These are phyloP conservation scores for Folsomia manolachei DNA, from an alignment of 2,888 invertebrate genomes.

Conservation along the genomic window DNA sequence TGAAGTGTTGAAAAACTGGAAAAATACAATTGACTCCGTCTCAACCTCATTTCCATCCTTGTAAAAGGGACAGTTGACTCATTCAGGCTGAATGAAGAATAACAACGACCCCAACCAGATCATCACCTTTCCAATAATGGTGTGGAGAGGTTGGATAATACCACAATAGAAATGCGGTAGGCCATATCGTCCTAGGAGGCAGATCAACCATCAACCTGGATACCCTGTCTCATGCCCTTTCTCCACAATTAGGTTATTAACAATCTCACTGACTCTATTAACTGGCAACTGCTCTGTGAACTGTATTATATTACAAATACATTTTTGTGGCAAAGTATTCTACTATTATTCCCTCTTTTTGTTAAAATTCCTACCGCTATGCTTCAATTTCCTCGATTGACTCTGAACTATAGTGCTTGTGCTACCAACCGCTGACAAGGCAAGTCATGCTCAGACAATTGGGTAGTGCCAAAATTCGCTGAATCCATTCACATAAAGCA, in stretches of 20 bases:
- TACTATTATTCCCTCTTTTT: not conserved
- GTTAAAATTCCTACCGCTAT: not conserved
- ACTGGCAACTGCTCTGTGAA: not conserved
- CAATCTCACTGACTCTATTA: not conserved
- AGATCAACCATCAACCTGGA: not conserved
- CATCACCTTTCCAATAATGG: not conserved
- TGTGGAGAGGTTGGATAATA: conserved; percentile 21
- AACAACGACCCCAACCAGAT: not conserved
- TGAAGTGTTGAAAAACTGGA: not conserved
- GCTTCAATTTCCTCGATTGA: conserved; percentile 13
- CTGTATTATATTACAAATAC: too few relatives aligned
- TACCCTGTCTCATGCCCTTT: not conserved
- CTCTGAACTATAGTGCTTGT: too few relatives aligned
- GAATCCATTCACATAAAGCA: too few relatives aligned
- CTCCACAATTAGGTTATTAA: conserved; percentile 1
- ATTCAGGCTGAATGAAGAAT: too few relatives aligned
- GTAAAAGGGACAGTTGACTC: too few relatives aligned
- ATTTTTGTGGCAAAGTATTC: not conserved
- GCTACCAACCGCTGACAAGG: too few relatives aligned
- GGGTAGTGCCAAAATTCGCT: not conserved
- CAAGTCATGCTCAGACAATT: conserved; percentile 22
- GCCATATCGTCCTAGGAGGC: conserved; percentile 32
- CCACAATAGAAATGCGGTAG: conserved; percentile 43
- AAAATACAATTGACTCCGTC: too few relatives aligned
- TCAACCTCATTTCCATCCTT: too few relatives aligned